Conservation (phyloP, 2,113 vertebrate species). For the Anolis carolinensis region DNA sequence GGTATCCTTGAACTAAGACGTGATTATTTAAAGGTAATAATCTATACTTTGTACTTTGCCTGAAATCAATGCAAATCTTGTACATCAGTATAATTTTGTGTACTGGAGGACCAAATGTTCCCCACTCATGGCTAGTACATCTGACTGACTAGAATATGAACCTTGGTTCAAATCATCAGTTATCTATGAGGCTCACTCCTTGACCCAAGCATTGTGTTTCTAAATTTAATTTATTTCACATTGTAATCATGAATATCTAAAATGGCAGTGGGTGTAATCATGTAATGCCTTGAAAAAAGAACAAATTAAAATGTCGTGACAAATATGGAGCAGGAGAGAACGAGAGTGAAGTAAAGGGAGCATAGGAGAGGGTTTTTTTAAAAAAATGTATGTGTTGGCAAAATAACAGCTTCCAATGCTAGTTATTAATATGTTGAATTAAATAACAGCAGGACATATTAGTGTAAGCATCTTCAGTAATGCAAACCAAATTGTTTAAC, state of each 20-base stretch:
- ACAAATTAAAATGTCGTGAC: background rate
- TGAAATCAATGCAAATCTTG: background rate
- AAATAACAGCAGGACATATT: constrained; percentile 38
- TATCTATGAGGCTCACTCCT: background rate
- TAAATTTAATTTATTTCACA: background rate
- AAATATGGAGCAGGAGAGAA: background rate
- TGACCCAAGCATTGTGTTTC: background rate
- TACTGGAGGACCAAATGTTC: background rate
- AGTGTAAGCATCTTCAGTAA: constrained; percentile 45
- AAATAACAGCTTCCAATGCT: constrained; percentile 11
- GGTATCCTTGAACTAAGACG: too few species aligned
- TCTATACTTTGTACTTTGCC: background rate
- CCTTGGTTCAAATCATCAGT: background rate
- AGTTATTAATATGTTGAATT: constrained; percentile 24
- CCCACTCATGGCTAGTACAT: background rate
- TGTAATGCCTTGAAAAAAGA: background rate
- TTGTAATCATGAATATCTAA: background rate
- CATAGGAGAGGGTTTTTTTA: background rate
- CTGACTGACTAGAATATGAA: too few species aligned
- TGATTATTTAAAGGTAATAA: too few species aligned
- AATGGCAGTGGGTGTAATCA: background rate
- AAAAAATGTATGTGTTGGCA: background rate
- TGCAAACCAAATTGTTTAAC: constrained; percentile 46
- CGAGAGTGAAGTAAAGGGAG: background rate
- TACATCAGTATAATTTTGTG: background rate